Evolutionary conservation across 2,113 vertebrate genomes (phyloP), one percentile per base, ranked within the genome.

Genomic region (Numida meleagris): DNA sequence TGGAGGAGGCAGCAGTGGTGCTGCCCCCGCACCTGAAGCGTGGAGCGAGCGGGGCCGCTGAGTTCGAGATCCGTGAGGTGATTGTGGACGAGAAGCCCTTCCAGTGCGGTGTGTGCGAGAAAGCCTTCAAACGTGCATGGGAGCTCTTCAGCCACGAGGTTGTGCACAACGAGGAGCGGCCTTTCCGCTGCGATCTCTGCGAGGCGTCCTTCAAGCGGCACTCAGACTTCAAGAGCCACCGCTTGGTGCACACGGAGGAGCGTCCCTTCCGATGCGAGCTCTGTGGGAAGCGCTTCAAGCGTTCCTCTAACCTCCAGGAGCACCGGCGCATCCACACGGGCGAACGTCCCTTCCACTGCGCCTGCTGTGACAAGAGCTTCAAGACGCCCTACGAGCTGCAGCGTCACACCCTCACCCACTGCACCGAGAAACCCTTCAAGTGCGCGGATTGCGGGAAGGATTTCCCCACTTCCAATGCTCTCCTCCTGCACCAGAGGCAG

Each of bases 151-250:
- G 97, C 85, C 96, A 97, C 1, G 73, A 96, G 68, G 96, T 96
- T 34, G 96, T 97, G 2, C 96, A 96, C 94, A 97, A 93, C 0
- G 93, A 96, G 76, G 95, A 96, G 15, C 93, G 96, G 0, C 96
- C 96, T 2, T 97, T 82, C 61, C 89, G 90, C 53, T 97, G 96
- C 1, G 36, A 36, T 16, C 89, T 96, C 3, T 97, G 96, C 61
- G 88, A 16, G 18, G 95, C 96, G 12, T 89, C 97, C 58, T 97
- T 97, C 86, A 97, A 97, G 34, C 90, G 95, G 6, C 96, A 93
- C 88, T 97, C 97, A 4, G 97, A 97, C 55, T 97, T 94, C 90
- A 97, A 97, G 51, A 97, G 96, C 76, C 97, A 97, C 61, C 51
- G 14, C 0, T 36, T 96, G 66, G 96, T 96, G 8, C 96, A 97